phyloP scores from a whole-genome alignment of 2,113 vertebrate genomes.

The Notechis scutatus region DNA sequence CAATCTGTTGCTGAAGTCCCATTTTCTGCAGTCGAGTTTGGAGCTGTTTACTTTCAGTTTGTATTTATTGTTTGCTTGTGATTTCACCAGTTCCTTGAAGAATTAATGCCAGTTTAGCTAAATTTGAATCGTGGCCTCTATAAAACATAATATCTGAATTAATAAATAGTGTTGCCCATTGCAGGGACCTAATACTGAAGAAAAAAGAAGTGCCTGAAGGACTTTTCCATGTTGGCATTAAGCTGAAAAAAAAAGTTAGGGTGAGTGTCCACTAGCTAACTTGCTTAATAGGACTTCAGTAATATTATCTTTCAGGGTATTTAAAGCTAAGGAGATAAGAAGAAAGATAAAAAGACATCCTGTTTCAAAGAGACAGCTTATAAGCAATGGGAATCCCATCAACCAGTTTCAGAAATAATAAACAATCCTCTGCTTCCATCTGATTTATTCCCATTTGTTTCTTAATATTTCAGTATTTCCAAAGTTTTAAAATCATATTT shows the following conservation, averaged over 20 bases:
- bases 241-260: background rate
- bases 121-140: background rate
- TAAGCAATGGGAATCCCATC: background rate
- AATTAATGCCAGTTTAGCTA: background rate
- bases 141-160: background rate
- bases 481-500: background rate
- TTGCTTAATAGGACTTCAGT: constrained; percentile 1
- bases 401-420: background rate
- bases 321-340: background rate
- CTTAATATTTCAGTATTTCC: background rate
- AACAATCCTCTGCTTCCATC: background rate
- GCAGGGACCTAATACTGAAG: background rate
- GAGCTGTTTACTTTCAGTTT: too few relatives aligned
- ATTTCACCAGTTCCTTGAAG: background rate
- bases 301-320: background rate
- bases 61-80: too few relatives aligned
- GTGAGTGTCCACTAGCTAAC: background rate
- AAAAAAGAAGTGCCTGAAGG: too few relatives aligned
- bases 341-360: background rate
- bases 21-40: too few relatives aligned
- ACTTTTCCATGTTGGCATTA: background rate
- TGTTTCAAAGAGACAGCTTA: background rate
- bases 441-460: background rate
- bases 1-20: too few relatives aligned
- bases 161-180: background rate